A percentile compares a stretch with the other conserved stretches of the same genome.
These are phyloP conservation scores for Mya arenaria DNA, from an alignment of 1,140 invertebrate genomes.

Conservation along the genomic window DNA sequence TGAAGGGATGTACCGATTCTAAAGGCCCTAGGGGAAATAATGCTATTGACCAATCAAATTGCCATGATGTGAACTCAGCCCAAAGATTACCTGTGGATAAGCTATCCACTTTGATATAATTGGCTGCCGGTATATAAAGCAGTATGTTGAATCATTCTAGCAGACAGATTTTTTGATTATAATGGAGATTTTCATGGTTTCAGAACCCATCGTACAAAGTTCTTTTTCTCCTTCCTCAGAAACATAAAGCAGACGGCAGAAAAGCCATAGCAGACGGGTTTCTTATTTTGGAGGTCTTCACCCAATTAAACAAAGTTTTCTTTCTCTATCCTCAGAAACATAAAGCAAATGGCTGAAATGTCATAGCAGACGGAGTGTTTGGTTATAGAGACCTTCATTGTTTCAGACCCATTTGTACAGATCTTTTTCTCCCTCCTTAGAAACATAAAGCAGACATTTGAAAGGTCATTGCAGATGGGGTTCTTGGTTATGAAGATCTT, in stretches of 20 bases:
- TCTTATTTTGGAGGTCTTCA: slow-evolving; percentile 98
- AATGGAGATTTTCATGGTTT: slow-evolving; percentile 94
- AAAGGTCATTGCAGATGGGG: slow-evolving; percentile 93
- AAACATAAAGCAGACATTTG: slow-evolving; percentile 98
- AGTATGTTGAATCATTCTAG: slow-evolving; percentile 98
- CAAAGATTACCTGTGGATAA: too few relatives aligned
- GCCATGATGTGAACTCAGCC: too few relatives aligned
- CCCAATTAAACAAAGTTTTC: too few relatives aligned
- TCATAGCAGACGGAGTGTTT: slow-evolving; percentile 91
- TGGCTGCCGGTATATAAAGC: slow-evolving; percentile 97
- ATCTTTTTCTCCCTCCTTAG: slow-evolving; percentile 81
- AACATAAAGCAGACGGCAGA: too few relatives aligned
- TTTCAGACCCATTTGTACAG: slow-evolving; percentile 86
- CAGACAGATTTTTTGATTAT: slow-evolving; percentile 91
- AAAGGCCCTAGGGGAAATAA: too few relatives aligned
- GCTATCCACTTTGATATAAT: slow-evolving; percentile 92
- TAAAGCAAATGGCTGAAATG: slow-evolving; percentile 98
- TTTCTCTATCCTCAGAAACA: slow-evolving; percentile 88
- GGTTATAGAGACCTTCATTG: slow-evolving; percentile 96
- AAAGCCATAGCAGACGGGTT: too few relatives aligned
- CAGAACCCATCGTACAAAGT: too few relatives aligned
- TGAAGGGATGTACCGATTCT: too few relatives aligned
- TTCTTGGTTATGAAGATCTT: slow-evolving; percentile 93
- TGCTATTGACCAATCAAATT: too few relatives aligned
- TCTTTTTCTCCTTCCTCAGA: too few relatives aligned